Percentiles rank a stretch among this genome's conserved stretches.
These are phyloP conservation scores for Lutraria rhynchaena DNA, from an alignment of 1,140 invertebrate genomes.

Conservation along the genomic window DNA sequence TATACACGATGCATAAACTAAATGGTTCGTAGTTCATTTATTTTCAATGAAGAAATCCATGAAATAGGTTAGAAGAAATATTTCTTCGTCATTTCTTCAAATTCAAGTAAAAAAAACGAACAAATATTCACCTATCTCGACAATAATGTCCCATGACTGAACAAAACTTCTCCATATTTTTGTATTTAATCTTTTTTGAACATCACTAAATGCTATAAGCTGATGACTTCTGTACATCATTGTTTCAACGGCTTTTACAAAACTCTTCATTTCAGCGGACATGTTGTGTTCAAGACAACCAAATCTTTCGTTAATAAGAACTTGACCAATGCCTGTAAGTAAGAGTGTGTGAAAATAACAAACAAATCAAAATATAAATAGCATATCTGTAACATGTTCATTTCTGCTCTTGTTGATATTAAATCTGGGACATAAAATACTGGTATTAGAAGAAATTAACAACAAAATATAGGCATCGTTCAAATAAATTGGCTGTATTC, in stretches of 20 bases:
- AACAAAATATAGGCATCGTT: not conserved
- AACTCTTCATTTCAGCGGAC: slow-evolving; percentile 62
- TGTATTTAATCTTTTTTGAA: slow-evolving; percentile 68
- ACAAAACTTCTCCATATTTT: slow-evolving; percentile 70
- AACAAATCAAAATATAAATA: too few species aligned
- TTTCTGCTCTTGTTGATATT: too few species aligned
- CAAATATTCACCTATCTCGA: slow-evolving; percentile 69
- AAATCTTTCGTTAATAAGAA: slow-evolving; percentile 66
- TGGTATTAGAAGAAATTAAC: not conserved
- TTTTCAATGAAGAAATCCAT: too few species aligned
- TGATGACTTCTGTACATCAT: slow-evolving; percentile 72
- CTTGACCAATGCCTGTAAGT: slow-evolving; percentile 65
- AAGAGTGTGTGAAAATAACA: slow-evolving; percentile 3
- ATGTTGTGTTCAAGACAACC: slow-evolving; percentile 67
- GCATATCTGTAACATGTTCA: too few species aligned
- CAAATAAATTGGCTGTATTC: too few species aligned
- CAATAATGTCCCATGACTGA: slow-evolving; percentile 69
- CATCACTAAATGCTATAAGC: slow-evolving; percentile 67
- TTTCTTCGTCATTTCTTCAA: too few species aligned
- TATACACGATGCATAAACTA: too few species aligned
- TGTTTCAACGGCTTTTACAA: slow-evolving; percentile 67
- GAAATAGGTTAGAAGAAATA: too few species aligned
- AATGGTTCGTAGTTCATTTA: too few species aligned
- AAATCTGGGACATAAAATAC: too few species aligned
- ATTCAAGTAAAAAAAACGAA: too few species aligned